These are phyloP conservation scores for Cylloceria caligata DNA, from an alignment of 2,888 invertebrate species.

Conservation along the genomic window DNA sequence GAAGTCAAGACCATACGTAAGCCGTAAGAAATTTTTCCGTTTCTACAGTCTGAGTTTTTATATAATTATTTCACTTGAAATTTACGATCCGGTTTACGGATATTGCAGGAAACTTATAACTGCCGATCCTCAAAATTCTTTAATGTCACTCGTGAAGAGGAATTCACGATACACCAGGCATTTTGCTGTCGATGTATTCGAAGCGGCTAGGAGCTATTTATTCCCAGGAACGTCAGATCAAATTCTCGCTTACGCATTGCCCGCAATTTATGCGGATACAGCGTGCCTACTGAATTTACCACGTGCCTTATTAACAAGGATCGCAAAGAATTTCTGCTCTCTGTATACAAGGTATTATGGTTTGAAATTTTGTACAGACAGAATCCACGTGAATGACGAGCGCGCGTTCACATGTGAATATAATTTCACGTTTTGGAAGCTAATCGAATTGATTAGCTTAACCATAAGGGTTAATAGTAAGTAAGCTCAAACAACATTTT, in stretches of 20 bases:
- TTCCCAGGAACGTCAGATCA: not conserved
- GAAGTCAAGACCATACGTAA: not conserved
- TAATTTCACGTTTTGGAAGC: no score
- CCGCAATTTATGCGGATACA: not conserved
- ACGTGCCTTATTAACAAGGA: slow-evolving; percentile 65
- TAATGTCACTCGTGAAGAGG: not conserved
- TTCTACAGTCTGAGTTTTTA: not conserved
- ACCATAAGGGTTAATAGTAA: no score
- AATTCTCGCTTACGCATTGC: not conserved
- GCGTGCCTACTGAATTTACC: slow-evolving; percentile 40
- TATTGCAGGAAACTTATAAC: no score
- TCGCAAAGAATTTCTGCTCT: slow-evolving; percentile 56
- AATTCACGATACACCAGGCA: not conserved
- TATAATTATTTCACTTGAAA: not conserved
- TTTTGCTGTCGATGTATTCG: not conserved
- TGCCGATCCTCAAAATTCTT: no score
- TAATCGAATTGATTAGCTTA: no score
- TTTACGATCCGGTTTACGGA: not conserved
- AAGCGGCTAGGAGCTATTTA: not conserved
- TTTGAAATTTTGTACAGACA: slow-evolving; percentile 12
- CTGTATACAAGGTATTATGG: slow-evolving; percentile 6
- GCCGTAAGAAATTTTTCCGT: not conserved
- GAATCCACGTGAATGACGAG: no score
- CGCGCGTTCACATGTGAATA: no score
- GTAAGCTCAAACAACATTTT: no score